Evolutionary conservation across 2,113 vertebrate species (phyloP).

Genomic region (Bubalus kerabau): DNA sequence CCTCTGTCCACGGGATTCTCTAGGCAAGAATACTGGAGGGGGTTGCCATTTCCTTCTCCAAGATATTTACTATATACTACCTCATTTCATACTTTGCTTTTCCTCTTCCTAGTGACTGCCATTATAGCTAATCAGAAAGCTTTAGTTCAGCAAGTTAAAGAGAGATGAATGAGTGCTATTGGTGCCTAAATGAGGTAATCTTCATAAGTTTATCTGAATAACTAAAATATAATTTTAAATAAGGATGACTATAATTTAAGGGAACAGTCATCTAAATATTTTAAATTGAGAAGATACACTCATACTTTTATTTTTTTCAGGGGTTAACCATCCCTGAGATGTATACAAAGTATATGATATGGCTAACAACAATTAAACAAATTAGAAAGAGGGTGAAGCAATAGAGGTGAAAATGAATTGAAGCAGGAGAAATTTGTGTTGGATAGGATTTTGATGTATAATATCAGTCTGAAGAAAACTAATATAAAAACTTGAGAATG

Average conservation of each 20-base stretch:
- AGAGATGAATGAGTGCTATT: not conserved
- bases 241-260: not conserved
- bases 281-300: not conserved
- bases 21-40: too few relatives aligned
- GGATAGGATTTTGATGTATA: not conserved
- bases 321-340: not conserved
- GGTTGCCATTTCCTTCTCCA: not conserved
- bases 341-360: not conserved
- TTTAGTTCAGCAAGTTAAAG: not conserved
- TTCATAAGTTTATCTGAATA: constrained; percentile 14
- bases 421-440: not conserved
- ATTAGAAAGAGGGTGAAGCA: not conserved
- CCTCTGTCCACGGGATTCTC: too few relatives aligned
- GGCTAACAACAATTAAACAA: not conserved
- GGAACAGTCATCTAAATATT: not conserved
- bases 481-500: not conserved
- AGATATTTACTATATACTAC: not conserved
- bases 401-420: not conserved
- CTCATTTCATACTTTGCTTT: not conserved
- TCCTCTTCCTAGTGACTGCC: not conserved
- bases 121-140: not conserved
- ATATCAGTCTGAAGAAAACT: not conserved
- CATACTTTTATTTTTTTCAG: not conserved
- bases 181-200: not conserved
- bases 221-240: constrained; percentile 13